Evolutionary conservation across 2,113 vertebrate species (phyloP).

Genomic region (Gadus chalcogrammus): DNA sequence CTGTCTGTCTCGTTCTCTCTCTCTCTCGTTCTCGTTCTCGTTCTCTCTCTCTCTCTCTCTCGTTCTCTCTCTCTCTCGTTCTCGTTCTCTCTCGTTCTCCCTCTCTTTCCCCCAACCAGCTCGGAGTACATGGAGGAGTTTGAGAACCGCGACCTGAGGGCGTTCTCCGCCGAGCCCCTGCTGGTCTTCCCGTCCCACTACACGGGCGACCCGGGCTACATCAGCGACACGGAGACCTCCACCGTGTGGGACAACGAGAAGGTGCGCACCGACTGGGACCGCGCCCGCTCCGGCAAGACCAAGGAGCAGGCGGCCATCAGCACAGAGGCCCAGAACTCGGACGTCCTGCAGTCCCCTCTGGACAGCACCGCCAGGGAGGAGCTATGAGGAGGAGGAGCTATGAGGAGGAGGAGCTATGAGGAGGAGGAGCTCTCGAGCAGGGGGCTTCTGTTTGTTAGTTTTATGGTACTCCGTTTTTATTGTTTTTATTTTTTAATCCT

Average conservation of each 20-base stretch:
- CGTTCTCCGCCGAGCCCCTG: conserved; percentile 88
- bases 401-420: conserved; percentile 20
- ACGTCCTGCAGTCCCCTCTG: conserved; percentile 83
- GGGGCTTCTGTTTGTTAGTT: too few species aligned
- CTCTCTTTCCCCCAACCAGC: conserved; percentile 51
- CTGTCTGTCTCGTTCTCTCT: not conserved
- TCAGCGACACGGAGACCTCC: conserved; percentile 93
- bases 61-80: too few species aligned
- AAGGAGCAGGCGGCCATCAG: conserved; percentile 82
- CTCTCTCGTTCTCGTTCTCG: too few species aligned
- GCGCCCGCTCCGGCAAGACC: conserved; percentile 84
- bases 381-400: conserved; percentile 74
- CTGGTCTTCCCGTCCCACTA: conserved; percentile 89
- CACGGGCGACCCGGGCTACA: conserved; percentile 84
- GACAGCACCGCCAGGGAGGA: conserved; percentile 85
- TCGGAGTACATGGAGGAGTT: conserved; percentile 85
- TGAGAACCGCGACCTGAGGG: conserved; percentile 78
- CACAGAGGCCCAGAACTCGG: conserved; percentile 82
- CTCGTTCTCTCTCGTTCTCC: not conserved
- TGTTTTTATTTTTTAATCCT: conserved; percentile 10
- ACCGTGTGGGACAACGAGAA: conserved; percentile 88
- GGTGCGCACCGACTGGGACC: conserved; percentile 86
- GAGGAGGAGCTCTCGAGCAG: conserved; percentile 10
- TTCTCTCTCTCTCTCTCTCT: not conserved
- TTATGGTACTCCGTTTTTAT: not conserved